Evolutionary conservation across 1,140 invertebrate genomes (phyloP), one percentile per base, ranked within the genome.

Genomic region (Steinernema feltiae): DNA sequence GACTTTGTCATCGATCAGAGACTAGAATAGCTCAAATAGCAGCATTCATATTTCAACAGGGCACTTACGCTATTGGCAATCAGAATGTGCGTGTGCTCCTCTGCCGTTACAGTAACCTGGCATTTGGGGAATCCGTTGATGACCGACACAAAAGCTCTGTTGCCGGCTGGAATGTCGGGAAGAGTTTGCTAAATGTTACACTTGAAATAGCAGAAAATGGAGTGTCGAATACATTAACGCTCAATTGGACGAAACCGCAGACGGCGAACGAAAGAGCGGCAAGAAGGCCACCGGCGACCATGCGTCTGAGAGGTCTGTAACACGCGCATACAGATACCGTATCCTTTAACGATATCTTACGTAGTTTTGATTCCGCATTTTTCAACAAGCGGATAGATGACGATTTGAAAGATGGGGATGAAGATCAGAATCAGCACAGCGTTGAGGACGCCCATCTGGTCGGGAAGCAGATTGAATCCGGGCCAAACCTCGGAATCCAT

Each of bases 361-460:
- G 72, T 73, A 7, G 29, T 24, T 17, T 27, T 3, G 7, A 73
- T 71, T 71, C 72, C 73, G 48, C 2, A 72, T 29, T 72, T 77
- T 87, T 87, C 31, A 79, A 84, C 17, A 89, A 80, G 1, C 3
- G 81, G 81, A 46, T 76, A 76, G 1, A 76, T 27, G 21, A 76
- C n/a, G 17, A 12, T 32, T 75, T 76, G 72, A 73, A 76, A 76
- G 35, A 76, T 32, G 30, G 75, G 75, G 53, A 76, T 76, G 72
- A 76, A 76, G 21, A 77, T 69, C 32, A 76, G 30, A 29, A 76
- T 76, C 18, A 76, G 73, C 17, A 76, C 27, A 46, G 75, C 72
- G 53, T 76, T 76, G 72, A 76, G 82, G 0, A 86, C 91, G 88
- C 93, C 92, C 89, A 95, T 91, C 86, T 95, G 93, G 86, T 95